Conservation (phyloP, 2,797 vertebrate genomes). For the Trachurus trachurus region DNA sequence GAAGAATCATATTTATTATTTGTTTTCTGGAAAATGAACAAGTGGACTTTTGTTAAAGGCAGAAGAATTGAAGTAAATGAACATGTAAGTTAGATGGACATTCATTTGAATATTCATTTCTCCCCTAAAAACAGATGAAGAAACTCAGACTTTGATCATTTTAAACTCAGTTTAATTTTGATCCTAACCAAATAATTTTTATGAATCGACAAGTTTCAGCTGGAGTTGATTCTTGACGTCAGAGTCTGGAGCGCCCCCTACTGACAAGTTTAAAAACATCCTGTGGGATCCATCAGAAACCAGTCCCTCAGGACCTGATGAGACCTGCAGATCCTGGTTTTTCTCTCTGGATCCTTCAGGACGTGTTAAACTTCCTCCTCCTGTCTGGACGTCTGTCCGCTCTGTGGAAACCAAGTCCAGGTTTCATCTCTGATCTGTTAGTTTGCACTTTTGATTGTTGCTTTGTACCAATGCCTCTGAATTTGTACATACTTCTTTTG, state of each 20-base stretch:
- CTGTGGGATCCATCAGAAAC: background rate
- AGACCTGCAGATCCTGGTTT: background rate
- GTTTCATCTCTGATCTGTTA: conserved; percentile 33
- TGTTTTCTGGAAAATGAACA: no score
- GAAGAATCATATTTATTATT: no score
- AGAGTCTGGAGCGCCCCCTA: conserved; percentile 42
- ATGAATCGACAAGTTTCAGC: background rate
- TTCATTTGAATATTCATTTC: background rate
- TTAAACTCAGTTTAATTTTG: background rate
- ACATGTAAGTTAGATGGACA: no score
- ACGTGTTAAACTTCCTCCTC: conserved; percentile 18
- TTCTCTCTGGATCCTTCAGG: background rate
- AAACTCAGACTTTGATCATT: background rate
- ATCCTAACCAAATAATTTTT: background rate
- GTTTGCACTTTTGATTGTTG: conserved; percentile 55
- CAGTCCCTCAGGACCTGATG: background rate
- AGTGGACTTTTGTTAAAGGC: no score
- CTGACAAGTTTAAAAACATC: background rate
- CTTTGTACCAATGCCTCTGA: conserved; percentile 65
- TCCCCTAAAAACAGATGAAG: background rate
- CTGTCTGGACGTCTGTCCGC: conserved; percentile 11
- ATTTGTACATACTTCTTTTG: conserved; percentile 77
- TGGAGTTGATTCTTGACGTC: background rate
- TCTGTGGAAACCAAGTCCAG: conserved; percentile 6
- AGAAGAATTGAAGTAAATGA: no score